Conservation (phyloP, 2,888 invertebrate species). For the Sipha maydis region DNA sequence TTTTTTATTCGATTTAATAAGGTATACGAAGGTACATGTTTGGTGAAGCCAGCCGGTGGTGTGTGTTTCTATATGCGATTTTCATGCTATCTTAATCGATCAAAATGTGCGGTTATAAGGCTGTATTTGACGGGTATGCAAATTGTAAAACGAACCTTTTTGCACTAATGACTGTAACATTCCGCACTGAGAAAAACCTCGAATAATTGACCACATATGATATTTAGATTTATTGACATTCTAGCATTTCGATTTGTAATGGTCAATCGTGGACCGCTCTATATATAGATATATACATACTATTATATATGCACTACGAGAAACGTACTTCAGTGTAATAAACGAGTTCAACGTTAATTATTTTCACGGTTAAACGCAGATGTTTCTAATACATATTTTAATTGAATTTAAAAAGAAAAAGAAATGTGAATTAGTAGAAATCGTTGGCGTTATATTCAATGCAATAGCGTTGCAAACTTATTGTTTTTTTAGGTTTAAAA, state of each 20-base stretch:
- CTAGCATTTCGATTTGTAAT: slow-evolving; percentile 29
- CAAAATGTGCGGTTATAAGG: slow-evolving; percentile 13
- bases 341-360: slow-evolving; percentile 42
- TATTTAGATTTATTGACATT: slow-evolving; percentile 38
- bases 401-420: slow-evolving; percentile 21
- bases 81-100: background rate
- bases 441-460: background rate
- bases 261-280: background rate
- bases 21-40: too few relatives aligned
- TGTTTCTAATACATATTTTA: slow-evolving; percentile 33
- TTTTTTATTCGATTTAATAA: slow-evolving; percentile 22
- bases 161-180: slow-evolving; percentile 39
- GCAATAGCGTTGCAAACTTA: background rate
- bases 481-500: background rate
- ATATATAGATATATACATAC: background rate
- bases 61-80: background rate
- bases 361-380: slow-evolving; percentile 41
- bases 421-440: slow-evolving; percentile 11
- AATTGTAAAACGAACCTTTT: slow-evolving; percentile 29
- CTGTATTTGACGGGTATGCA: slow-evolving; percentile 26
- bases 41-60: background rate
- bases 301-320: background rate
- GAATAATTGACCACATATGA: slow-evolving; percentile 24
- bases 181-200: background rate
- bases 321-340: background rate